A percentile compares a stretch with the other conserved stretches of the same genome.
phyloP scores from a whole-genome alignment of 2,888 invertebrate genomes.

The Phortica magna region DNA sequence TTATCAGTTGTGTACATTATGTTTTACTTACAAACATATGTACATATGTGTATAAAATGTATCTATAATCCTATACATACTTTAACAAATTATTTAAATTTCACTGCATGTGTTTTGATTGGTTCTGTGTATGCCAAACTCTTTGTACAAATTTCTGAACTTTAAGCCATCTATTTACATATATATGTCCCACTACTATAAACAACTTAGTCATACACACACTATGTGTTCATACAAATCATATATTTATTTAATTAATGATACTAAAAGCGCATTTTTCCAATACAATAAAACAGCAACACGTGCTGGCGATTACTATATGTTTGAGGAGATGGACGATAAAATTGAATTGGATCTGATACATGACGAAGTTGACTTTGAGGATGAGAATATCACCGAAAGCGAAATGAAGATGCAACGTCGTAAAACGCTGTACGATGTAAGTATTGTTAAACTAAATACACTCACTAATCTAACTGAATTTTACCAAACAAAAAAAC shows the following conservation, averaged over 20 bases:
- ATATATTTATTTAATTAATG: constrained; percentile 24
- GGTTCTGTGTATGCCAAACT: background rate
- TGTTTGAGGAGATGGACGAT: constrained; percentile 97
- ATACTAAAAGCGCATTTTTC: constrained; percentile 19
- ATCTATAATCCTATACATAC: constrained; percentile 22
- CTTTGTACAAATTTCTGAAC: constrained; percentile 2
- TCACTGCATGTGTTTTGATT: constrained; percentile 22
- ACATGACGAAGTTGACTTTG: constrained; percentile 80
- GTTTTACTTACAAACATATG: constrained; percentile 34
- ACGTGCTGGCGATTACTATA: constrained; percentile 98
- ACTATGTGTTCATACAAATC: constrained; percentile 51
- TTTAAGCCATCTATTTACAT: constrained; percentile 51
- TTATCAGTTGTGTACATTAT: constrained; percentile 30
- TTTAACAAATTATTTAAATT: background rate
- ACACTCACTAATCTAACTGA: constrained; percentile 42
- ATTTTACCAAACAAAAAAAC: constrained; percentile 38
- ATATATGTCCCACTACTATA: constrained; percentile 22
- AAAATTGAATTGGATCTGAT: constrained; percentile 85
- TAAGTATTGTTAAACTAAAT: constrained; percentile 59
- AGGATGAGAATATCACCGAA: constrained; percentile 73
- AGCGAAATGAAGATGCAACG: constrained; percentile 76
- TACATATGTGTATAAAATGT: constrained; percentile 38
- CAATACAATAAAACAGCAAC: constrained; percentile 83
- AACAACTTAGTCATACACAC: constrained; percentile 36
- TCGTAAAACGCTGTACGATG: constrained; percentile 75